Evolutionary conservation across 2,113 vertebrate species (phyloP), one percentile per base, ranked within the genome.

Genomic region (Scopus umbretta): DNA sequence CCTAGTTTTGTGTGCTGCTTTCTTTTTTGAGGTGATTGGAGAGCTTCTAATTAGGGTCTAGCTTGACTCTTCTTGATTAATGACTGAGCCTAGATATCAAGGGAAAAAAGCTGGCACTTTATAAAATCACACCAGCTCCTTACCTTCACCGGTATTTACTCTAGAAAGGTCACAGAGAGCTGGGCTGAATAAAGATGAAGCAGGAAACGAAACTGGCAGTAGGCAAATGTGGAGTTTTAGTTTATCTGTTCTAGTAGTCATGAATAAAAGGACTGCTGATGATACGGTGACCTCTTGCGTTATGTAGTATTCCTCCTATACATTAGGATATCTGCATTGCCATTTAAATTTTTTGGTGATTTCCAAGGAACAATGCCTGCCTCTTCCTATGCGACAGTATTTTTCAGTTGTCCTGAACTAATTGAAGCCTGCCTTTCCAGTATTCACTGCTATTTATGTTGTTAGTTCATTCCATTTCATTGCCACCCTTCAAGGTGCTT

Each of bases 61-160:
- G 81, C 88, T 89, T 93, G 93, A 86, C 58, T 86, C 52, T 56
- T 87, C n/a, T 68, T 92, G 90, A 82, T 93, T 95, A 90, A 95
- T 80, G 81, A 58, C 81, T 72, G 87, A 95, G 90, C 61, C 53
- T 85, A 43, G 79, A 42, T 93, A 68, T 59, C 81, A 82, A 82
- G 89, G 84, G 91, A 78, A 68, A 75, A 93, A 75, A 81, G 66
- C 81, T 82, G 87, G 36, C 42, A 42, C 74, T 94, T 94, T 10
- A n/a, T 61, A 5, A 85, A 84, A 73, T 86, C 71, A 20, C 49
- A 63, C 62, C 58, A 88, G 62, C 85, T 86, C 62, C 42, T 86
- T 68, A 18, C 43, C 73, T 92, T 89, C 74, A 14, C 74, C 1
- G 0, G 4, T 85, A 16, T 86, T 92, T 94, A 67, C 70, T 82